A percentile compares a stretch with the other conserved stretches of the same genome.
phyloP scores from a whole-genome alignment of 2,113 vertebrate species.

The Trachemys scripta region DNA sequence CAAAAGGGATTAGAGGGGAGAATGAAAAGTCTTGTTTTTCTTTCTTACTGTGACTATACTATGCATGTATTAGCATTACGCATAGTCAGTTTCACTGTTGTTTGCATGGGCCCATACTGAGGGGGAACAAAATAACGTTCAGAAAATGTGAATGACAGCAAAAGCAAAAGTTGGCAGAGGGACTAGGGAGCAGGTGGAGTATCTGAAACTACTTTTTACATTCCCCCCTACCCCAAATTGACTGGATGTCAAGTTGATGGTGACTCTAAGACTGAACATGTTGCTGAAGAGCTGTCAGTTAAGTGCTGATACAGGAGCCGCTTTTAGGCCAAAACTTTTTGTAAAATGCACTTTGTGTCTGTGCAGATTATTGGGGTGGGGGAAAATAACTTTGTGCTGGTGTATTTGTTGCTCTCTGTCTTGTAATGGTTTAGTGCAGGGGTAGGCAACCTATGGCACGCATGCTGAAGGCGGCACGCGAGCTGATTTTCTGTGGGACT shows the following conservation, averaged over 20 bases:
- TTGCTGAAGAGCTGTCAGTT: fast-evolving
- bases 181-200: background rate
- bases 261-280: background rate
- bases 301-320: background rate
- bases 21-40: background rate
- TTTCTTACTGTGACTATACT: background rate
- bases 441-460: too few relatives aligned
- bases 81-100: background rate
- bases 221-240: background rate
- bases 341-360: background rate
- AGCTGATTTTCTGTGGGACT: too few relatives aligned
- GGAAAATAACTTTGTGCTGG: background rate
- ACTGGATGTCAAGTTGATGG: background rate
- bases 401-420: background rate
- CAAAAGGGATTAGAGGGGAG: background rate
- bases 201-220: background rate
- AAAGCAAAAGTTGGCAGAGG: background rate
- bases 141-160: background rate
- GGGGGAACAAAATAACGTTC: background rate
- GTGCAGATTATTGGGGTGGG: too few relatives aligned
- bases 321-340: background rate
- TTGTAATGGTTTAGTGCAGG: background rate
- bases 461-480: too few relatives aligned
- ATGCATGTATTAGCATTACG: background rate
- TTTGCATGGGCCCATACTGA: background rate